These are phyloP conservation scores for Phylloscopus trochilus DNA, from an alignment of 2,113 vertebrate genomes.

Conservation along the genomic window DNA sequence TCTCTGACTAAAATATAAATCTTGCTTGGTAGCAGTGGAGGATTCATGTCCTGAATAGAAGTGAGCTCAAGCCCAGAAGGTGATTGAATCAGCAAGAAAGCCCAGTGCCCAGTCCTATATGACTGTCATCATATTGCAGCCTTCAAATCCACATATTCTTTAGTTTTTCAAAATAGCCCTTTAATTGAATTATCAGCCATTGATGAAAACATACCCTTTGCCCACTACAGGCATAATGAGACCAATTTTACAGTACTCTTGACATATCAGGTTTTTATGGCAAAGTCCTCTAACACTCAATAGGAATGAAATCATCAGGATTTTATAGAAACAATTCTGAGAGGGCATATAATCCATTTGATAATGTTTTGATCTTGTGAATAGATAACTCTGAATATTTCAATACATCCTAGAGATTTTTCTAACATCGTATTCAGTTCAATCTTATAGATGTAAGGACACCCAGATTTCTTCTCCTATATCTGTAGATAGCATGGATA, in stretches of 20 bases:
- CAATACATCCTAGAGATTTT: not conserved
- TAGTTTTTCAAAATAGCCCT: not conserved
- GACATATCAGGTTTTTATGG: not conserved
- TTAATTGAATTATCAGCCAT: not conserved
- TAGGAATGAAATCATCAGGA: not conserved
- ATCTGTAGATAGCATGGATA: not conserved
- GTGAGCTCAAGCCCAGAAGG: not conserved
- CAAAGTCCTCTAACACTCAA: not conserved
- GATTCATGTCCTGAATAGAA: not conserved
- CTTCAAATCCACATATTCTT: not conserved
- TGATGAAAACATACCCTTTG: not conserved
- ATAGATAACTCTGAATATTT: not conserved
- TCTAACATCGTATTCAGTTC: not conserved
- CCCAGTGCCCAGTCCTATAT: not conserved
- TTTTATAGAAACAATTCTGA: not conserved
- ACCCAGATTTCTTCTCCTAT: not conserved
- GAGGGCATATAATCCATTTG: not conserved
- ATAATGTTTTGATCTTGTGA: not conserved
- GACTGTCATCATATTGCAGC: not conserved
- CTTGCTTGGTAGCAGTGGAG: not conserved
- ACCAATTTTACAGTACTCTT: not conserved
- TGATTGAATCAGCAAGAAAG: not conserved
- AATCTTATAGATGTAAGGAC: not conserved
- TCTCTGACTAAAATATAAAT: not conserved
- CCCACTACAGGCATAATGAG: not conserved